phyloP scores from a whole-genome alignment of 2,113 vertebrate genomes.

The Numida meleagris region DNA sequence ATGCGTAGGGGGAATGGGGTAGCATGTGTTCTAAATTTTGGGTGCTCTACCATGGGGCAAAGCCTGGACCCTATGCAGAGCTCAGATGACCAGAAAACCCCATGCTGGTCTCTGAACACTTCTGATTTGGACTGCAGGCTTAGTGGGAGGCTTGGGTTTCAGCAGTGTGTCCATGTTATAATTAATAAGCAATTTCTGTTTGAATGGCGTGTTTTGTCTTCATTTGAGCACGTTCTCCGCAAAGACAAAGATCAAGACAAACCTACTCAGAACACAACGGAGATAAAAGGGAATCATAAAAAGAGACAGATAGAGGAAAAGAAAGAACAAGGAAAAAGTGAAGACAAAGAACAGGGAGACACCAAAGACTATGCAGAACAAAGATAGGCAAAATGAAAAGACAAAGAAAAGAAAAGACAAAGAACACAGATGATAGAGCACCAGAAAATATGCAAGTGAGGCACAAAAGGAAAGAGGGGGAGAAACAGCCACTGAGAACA shows the following conservation, averaged over 20 bases:
- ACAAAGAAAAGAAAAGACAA: constrained; percentile 62
- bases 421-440: constrained; percentile 61
- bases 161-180: constrained; percentile 21
- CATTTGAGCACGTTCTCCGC: constrained; percentile 55
- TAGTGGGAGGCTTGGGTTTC: constrained; percentile 49
- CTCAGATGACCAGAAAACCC: not conserved
- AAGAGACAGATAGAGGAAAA: constrained; percentile 67
- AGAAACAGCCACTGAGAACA: constrained; percentile 36
- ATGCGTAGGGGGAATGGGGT: not conserved
- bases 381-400: constrained; percentile 71
- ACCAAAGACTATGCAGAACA: constrained; percentile 70
- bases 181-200: constrained; percentile 67
- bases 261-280: constrained; percentile 58
- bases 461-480: constrained; percentile 48
- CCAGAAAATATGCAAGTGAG: constrained; percentile 63
- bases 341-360: constrained; percentile 71
- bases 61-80: rapidly evolving
- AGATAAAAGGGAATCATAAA: constrained; percentile 69
- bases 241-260: constrained; percentile 72
- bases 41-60: not conserved
- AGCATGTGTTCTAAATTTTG: not conserved
- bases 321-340: constrained; percentile 68
- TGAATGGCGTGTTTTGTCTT: constrained; percentile 66
- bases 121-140: not conserved
- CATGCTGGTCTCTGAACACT: not conserved